Evolutionary conservation across 2,113 vertebrate genomes (phyloP), one percentile per base, ranked within the genome.

Genomic region (Perognathus longimembris): DNA sequence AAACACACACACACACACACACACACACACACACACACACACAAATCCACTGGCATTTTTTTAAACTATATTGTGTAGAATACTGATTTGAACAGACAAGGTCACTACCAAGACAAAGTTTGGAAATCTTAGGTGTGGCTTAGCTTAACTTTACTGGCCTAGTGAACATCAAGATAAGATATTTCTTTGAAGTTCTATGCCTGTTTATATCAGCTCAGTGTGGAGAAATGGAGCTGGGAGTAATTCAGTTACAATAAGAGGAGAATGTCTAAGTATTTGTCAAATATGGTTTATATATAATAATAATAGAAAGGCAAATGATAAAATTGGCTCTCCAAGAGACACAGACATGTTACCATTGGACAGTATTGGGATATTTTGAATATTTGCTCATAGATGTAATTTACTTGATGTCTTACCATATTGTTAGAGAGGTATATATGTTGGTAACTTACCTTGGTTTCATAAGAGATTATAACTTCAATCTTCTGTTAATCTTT

Each of bases 381-480:
- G 42, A 81, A 59, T 79, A 40, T 79, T 87, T 82, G 40, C 26
- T 80, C 81, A 32, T 57, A 17, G 14, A 26, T 76, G 1, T 85
- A 61, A 42, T 88, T 50, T 82, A 32, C 63, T 63, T 90, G 50
- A 69, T 82, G n/a, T 81, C 22, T 12, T 67, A 21, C 30, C 61
- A 15, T 63, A n/a, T 59, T 59, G 12, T 42, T 63, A 73, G 90
- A 63, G 75, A 81, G 24, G 6, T 79, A 7, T 78, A 10, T 92
- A 26, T 91, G 90, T 38, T 1, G 85, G 59, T 32, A 79, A 21
- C 67, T 82, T 83, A 32, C 77, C 66, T 86, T 85, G 69, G 75
- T 90, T 94, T 92, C 20, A 45, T 34, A 70, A 61, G 32, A 93
- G 64, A 26, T 64, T 90, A 90, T 50, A 66, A 63, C 91, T 92